Evolutionary conservation across 1,140 invertebrate genomes (phyloP).

Genomic region (Procambarus clarkii): DNA sequence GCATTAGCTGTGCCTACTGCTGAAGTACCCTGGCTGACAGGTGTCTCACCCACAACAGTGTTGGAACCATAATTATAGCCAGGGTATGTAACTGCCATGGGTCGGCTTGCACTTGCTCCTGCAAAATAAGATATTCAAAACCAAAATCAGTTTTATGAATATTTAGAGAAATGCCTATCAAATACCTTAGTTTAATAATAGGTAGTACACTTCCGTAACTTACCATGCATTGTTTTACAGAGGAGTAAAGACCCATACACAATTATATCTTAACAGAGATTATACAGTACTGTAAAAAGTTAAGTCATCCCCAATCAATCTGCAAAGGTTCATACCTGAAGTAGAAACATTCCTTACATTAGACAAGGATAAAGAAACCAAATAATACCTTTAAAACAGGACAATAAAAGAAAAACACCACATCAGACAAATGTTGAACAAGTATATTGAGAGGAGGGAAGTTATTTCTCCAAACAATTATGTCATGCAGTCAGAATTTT

Average conservation of each 20-base stretch:
- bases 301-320: neutral
- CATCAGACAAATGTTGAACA: no score
- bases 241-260: neutral
- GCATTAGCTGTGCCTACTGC: slow-evolving; percentile 19
- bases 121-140: slow-evolving; percentile 57
- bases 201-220: neutral
- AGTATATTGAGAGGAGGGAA: no score
- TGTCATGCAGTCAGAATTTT: no score
- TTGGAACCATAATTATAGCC: slow-evolving; percentile 64
- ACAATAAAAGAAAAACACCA: no score
- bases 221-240: neutral
- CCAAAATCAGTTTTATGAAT: slow-evolving; percentile 42
- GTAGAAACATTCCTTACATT: neutral
- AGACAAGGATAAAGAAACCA: no score
- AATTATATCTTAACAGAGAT: neutral
- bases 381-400: no score
- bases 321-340: neutral
- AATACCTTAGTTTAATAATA: neutral
- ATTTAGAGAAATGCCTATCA: slow-evolving; percentile 18
- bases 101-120: slow-evolving; percentile 53
- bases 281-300: neutral
- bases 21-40: slow-evolving; percentile 50
- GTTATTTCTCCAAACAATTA: no score
- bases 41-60: slow-evolving; percentile 45
- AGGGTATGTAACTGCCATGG: slow-evolving; percentile 59